Evolutionary conservation across 2,797 vertebrate genomes (phyloP).

Genomic region (Sebastes itinus): DNA sequence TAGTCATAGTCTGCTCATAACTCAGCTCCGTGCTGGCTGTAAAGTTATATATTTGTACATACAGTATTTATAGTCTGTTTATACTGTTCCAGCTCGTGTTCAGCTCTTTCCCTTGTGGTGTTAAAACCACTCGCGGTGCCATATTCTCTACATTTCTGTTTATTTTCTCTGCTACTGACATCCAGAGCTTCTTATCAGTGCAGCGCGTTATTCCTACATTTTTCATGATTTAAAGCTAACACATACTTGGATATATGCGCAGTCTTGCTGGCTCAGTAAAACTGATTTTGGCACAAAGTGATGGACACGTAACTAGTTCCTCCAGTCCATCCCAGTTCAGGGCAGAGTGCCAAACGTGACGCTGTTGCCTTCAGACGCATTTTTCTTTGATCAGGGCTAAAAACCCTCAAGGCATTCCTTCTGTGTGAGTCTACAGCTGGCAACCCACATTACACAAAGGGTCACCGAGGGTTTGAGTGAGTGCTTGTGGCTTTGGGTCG

Average conservation of each 20-base stretch:
- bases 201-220: neutral
- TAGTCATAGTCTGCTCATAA: constrained; percentile 50
- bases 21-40: constrained; percentile 33
- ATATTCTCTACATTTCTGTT: constrained; percentile 32
- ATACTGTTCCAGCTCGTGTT: constrained; percentile 29
- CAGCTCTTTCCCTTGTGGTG: constrained; percentile 11
- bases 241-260: neutral
- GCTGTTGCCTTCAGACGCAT: constrained; percentile 1
- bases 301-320: neutral
- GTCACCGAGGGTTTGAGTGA: constrained; percentile 30
- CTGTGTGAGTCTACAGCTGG: constrained; percentile 51
- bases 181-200: constrained; percentile 30
- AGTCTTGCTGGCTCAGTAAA: neutral
- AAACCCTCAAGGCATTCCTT: constrained; percentile 43
- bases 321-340: neutral
- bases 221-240: neutral
- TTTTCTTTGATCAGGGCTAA: constrained; percentile 36
- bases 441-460: constrained; percentile 38
- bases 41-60: constrained; percentile 46
- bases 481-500: constrained; percentile 31
- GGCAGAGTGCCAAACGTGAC: neutral
- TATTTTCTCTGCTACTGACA: constrained; percentile 26
- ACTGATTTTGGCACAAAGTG: neutral
- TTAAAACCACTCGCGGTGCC: constrained; percentile 26
- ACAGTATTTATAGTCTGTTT: constrained; percentile 67